Percentiles rank a stretch among this genome's conserved stretches.
Evolutionary conservation across 2,797 vertebrate species (phyloP).

Genomic region (Pteropus rufus): DNA sequence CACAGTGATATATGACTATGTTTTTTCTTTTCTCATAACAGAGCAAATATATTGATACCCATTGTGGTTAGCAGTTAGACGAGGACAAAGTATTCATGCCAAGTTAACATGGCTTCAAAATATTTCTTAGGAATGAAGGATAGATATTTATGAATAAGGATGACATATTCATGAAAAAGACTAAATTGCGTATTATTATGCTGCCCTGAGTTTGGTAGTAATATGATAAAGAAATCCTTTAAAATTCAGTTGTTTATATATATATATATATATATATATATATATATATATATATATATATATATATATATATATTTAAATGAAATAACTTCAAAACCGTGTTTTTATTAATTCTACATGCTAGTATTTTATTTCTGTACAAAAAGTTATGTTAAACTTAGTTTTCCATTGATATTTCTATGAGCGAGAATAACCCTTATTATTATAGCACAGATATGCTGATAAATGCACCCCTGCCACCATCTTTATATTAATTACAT

Average conservation of each 20-base stretch:
- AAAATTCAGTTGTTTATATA: not conserved
- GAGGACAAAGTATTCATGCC: not conserved
- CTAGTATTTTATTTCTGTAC: not conserved
- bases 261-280: no score
- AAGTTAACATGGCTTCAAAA: not conserved
- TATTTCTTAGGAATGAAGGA: not conserved
- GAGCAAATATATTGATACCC: not conserved
- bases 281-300: no score
- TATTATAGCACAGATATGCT: constrained; percentile 11
- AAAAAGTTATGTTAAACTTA: constrained; percentile 26
- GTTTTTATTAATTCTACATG: not conserved
- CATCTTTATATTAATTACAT: constrained; percentile 69
- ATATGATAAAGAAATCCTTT: not conserved
- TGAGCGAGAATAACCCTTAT: constrained; percentile 52
- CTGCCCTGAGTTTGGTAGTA: not conserved
- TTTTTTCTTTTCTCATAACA: not conserved
- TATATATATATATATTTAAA: not conserved
- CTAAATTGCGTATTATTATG: not conserved
- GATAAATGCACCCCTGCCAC: constrained; percentile 3
- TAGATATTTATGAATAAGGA: not conserved
- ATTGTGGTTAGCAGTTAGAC: not conserved
- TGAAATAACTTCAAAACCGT: not conserved
- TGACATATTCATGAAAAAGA: not conserved
- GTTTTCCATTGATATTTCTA: constrained; percentile 19
- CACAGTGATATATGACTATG: not conserved